Evolutionary conservation across 1,140 invertebrate genomes (phyloP), one percentile per base, ranked within the genome.

Genomic region (Bombus balteatus): DNA sequence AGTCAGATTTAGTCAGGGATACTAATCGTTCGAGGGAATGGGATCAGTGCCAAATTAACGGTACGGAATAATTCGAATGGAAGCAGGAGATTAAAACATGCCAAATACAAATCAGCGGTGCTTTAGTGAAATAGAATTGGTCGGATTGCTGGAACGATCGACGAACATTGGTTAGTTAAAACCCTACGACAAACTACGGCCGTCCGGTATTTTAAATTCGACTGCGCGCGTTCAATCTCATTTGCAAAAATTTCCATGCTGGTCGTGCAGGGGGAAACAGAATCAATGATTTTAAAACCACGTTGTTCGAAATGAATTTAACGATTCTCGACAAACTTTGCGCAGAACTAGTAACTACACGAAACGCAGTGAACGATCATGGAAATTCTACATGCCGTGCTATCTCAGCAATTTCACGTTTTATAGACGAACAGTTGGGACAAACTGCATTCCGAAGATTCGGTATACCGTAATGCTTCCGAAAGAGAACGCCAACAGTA

Each of bases 181-280:
- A 72, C 39, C 76, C 53, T 79, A 53, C 47, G 75, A 85, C 57
- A 80, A 85, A 81, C 43, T 81, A 65, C 78, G 28, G 2, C 13
- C 43, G 65, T 34, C 15, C 57, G 28, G 59, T 85, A 81, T 66
- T 85, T 85, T 85, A 85, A 85, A 85, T 81, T 81, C 77, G 43
- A 41, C 70, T 73, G 57, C 4, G 53, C 57, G 25, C 28, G 62
- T 81, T 66, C 83, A 81, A 66, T 66, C 71, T 79, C 77, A 85
- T 85, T 85, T 85, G 78, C 78, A 85, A 81, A 81, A 81, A 85
- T 85, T 81, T 81, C 78, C 83, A 80, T 85, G 68, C 28, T 22
- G 32, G 12, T 1, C 22, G 37, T 13, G 5, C 22, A 47, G 3
- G 43, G 83, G 32, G 22, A 71, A 84, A 79, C 66, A 62, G 57